A percentile compares a stretch with the other conserved stretches of the same genome.
Evolutionary conservation across 2,797 vertebrate genomes (phyloP).

Genomic region (Oryzias dopingdopingensis): DNA sequence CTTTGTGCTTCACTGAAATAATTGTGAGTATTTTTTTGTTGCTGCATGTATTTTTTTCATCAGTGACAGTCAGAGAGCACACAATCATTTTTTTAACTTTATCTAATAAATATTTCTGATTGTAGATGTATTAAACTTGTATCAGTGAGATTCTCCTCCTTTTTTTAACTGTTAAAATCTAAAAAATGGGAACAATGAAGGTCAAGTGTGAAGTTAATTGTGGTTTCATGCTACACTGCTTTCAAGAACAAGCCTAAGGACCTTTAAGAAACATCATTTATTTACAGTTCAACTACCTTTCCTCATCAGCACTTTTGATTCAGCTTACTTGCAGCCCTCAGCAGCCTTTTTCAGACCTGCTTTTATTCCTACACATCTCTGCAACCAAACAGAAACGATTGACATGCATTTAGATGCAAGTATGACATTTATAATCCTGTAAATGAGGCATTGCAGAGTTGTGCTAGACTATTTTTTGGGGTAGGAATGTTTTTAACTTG

Average conservation of each 20-base stretch:
- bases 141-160: too few relatives aligned
- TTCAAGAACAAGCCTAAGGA: conserved; percentile 31
- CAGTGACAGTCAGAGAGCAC: conserved; percentile 4
- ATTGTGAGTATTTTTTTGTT: conserved; percentile 7
- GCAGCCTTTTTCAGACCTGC: conserved; percentile 4
- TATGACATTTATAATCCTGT: conserved; percentile 3
- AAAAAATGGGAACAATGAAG: conserved; percentile 26
- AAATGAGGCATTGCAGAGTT: too few relatives aligned
- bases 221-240: conserved; percentile 35
- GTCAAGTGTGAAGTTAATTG: conserved; percentile 57
- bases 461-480: too few relatives aligned
- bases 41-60: conserved; percentile 6
- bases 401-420: conserved; percentile 2
- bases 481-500: too few relatives aligned
- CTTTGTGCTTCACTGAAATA: conserved; percentile 22
- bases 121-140: background rate
- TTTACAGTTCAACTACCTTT: conserved; percentile 45
- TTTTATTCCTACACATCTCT: conserved; percentile 18
- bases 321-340: conserved; percentile 22
- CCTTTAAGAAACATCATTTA: conserved; percentile 42
- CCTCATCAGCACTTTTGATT: conserved; percentile 54
- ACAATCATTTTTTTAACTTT: too few relatives aligned
- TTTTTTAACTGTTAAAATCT: too few relatives aligned
- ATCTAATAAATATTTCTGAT: background rate
- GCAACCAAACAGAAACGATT: conserved; percentile 8